A percentile compares a stretch with the other conserved stretches of the same genome.
phyloP scores from a whole-genome alignment of 2,797 vertebrate genomes.

The Crocodylus rhombifer region DNA sequence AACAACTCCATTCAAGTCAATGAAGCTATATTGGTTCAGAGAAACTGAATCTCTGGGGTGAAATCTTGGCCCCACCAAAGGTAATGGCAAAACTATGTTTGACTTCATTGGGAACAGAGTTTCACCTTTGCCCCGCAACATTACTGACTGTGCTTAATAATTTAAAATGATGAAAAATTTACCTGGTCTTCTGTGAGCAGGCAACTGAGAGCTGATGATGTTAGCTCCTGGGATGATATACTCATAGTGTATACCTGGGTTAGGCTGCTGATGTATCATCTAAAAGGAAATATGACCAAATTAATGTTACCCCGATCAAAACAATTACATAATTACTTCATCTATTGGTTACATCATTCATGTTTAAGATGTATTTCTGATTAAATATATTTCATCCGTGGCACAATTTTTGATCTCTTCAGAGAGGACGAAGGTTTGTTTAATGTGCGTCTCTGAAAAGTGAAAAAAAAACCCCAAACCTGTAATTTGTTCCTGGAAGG shows the following conservation, averaged over 20 bases:
- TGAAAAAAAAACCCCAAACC: not conserved
- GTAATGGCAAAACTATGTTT: not conserved
- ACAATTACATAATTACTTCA: not conserved
- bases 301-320: not conserved
- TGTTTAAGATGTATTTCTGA: not conserved
- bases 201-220: slow-evolving; percentile 82
- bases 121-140: not conserved
- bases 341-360: not conserved
- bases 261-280: slow-evolving; percentile 99
- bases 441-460: not conserved
- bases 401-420: not conserved
- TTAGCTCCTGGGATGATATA: slow-evolving; percentile 90
- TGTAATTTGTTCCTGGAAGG: not conserved
- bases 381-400: accelerated
- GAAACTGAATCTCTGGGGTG: not conserved
- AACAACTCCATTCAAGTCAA: not conserved
- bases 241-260: slow-evolving; percentile 95
- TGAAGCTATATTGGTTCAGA: not conserved
- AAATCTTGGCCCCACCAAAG: not conserved
- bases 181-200: slow-evolving; percentile 87
- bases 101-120: not conserved
- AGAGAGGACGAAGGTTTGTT: not conserved
- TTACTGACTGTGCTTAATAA: not conserved
- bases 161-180: slow-evolving; percentile 40
- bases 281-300: slow-evolving; percentile 64